phyloP scores from a whole-genome alignment of 2,113 vertebrate species.

The Phasianus colchicus region DNA sequence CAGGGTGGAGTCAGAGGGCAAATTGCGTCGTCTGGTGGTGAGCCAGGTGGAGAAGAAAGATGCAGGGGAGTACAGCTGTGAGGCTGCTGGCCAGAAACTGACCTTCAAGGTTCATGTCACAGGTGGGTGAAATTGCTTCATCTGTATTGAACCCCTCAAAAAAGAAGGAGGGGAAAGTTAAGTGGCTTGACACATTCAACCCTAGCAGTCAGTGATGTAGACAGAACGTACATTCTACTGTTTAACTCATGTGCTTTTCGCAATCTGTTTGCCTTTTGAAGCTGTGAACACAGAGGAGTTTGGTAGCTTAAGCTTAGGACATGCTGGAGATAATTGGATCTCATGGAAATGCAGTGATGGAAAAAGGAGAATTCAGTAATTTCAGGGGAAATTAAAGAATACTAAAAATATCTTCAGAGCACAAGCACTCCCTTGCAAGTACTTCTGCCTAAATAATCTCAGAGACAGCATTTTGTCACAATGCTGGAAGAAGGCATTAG shows the following conservation, averaged over 20 bases:
- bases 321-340: background rate
- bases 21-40: slow-evolving; percentile 76
- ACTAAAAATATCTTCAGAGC: background rate
- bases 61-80: slow-evolving; percentile 82
- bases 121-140: slow-evolving; percentile 53
- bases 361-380: background rate
- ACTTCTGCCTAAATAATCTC: background rate
- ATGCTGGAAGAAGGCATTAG: background rate
- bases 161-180: background rate
- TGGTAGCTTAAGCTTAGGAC: background rate
- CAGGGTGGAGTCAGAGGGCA: slow-evolving; percentile 76
- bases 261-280: background rate
- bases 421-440: accelerated
- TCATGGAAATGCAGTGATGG: background rate
- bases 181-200: background rate
- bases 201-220: background rate
- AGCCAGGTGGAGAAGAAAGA: slow-evolving; percentile 81
- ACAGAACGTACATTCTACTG: background rate
- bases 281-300: background rate
- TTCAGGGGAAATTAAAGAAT: background rate
- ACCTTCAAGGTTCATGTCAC: slow-evolving; percentile 72
- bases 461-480: background rate
- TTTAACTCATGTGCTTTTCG: background rate
- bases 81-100: slow-evolving; percentile 79
- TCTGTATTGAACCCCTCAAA: background rate